Percentiles rank a stretch among this genome's conserved stretches.
These are phyloP conservation scores for Drosophila pruinosa DNA, from an alignment of 1,140 invertebrate genomes.

Conservation along the genomic window DNA sequence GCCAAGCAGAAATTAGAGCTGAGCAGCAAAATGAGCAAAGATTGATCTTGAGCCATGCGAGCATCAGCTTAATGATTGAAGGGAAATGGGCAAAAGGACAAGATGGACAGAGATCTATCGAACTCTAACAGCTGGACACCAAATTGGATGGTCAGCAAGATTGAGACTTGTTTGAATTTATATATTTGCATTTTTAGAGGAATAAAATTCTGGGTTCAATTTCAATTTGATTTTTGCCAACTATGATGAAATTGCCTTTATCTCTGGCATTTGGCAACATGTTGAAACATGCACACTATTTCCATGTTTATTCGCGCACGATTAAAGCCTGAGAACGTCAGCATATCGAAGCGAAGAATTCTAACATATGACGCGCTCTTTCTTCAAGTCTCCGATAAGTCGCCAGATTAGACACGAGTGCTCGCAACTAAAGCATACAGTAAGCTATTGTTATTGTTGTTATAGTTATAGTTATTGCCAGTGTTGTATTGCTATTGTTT, in stretches of 20 bases:
- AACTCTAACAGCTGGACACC: too few relatives aligned
- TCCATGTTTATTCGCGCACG: background rate
- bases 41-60: background rate
- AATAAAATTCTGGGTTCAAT: too few relatives aligned
- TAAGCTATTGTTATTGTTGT: background rate
- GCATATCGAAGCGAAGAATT: conserved; percentile 22
- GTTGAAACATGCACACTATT: conserved; percentile 13
- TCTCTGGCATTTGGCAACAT: background rate
- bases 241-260: conserved; percentile 28
- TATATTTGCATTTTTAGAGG: too few relatives aligned
- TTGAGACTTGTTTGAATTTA: too few relatives aligned
- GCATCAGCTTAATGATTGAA: background rate
- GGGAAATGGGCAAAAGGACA: background rate
- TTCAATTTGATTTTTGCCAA: too few relatives aligned
- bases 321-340: conserved; percentile 41
- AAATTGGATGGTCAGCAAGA: too few relatives aligned
- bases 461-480: background rate
- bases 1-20: background rate
- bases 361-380: conserved; percentile 17
- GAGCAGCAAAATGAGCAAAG: background rate
- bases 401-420: background rate
- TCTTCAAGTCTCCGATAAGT: conserved; percentile 2
- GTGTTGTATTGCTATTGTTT: background rate
- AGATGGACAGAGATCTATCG: too few relatives aligned
- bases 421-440: too few relatives aligned